Conservation (phyloP, 2,113 vertebrate genomes). For the Scopus umbretta region DNA sequence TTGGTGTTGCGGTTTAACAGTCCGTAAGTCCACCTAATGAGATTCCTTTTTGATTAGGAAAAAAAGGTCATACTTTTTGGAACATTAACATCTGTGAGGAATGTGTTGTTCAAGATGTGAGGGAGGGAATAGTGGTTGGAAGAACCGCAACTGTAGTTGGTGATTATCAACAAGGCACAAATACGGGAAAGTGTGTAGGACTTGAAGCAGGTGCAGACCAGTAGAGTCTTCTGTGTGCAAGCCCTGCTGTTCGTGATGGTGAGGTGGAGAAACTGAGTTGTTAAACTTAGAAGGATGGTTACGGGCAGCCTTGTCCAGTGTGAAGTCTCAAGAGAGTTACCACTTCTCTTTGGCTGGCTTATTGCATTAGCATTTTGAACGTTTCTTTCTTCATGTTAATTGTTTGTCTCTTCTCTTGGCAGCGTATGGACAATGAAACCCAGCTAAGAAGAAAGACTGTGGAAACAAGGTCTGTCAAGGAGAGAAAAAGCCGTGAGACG, state of each 20-base stretch:
- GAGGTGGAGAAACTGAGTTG: not conserved
- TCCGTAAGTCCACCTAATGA: not conserved
- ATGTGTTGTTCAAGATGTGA: not conserved
- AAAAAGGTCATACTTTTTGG: not conserved
- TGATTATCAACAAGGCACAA: not conserved
- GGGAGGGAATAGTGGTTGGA: not conserved
- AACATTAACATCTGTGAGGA: not conserved
- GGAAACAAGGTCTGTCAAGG: not conserved
- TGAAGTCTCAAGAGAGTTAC: not conserved
- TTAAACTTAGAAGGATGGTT: not conserved
- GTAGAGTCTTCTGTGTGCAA: not conserved
- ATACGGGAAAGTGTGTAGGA: rapidly evolving
- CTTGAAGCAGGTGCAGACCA: not conserved
- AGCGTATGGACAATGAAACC: not conserved
- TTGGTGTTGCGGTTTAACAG: not conserved
- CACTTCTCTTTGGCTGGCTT: too few relatives aligned
- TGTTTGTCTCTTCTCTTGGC: not conserved
- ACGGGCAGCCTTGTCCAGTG: not conserved
- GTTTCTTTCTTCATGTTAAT: not conserved
- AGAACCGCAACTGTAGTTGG: not conserved
- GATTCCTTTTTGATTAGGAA: not conserved
- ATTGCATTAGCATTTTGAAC: not conserved
- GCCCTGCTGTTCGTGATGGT: not conserved
- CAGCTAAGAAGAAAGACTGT: not conserved
- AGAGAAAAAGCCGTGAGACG: not conserved